These are phyloP conservation scores for Drosophila formosana DNA, from an alignment of 2,888 invertebrate genomes.

Conservation along the genomic window DNA sequence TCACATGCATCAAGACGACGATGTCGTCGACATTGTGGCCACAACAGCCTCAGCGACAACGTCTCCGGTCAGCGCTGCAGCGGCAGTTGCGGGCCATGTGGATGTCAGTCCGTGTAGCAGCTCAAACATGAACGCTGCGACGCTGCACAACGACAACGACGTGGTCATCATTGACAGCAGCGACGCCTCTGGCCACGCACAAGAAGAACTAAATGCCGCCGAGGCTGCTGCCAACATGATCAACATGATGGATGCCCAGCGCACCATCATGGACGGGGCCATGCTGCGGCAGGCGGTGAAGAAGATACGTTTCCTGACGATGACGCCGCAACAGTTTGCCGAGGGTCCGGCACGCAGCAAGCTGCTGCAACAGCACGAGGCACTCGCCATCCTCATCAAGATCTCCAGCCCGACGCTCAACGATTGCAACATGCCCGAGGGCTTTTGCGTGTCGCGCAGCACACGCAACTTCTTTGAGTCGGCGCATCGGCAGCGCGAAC, in stretches of 20 bases:
- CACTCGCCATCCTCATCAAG: conserved; percentile 93
- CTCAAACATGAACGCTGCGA: not conserved
- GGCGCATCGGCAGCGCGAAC: conserved; percentile 81
- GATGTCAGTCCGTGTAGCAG: no score
- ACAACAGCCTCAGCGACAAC: no score
- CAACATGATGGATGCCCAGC: conserved; percentile 80
- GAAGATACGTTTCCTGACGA: conserved; percentile 92
- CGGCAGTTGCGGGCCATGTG: no score
- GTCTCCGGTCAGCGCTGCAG: no score
- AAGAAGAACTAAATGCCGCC: conserved; percentile 51
- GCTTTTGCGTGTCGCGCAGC: conserved; percentile 88
- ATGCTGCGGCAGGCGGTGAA: conserved; percentile 89
- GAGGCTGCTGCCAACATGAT: conserved; percentile 70
- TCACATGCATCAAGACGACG: conserved; percentile 74
- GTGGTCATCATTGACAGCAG: conserved; percentile 82
- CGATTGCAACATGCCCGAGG: conserved; percentile 90
- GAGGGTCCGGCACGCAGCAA: conserved; percentile 92
- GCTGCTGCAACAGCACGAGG: conserved; percentile 91
- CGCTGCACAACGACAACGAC: conserved; percentile 60
- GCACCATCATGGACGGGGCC: conserved; percentile 78
- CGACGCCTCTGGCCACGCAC: conserved; percentile 68
- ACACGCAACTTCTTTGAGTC: conserved; percentile 80
- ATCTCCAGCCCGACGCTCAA: conserved; percentile 90
- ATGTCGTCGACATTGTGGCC: conserved; percentile 26
- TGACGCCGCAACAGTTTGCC: conserved; percentile 93